Percentiles rank a stretch among this genome's conserved stretches.
Evolutionary conservation across 2,888 invertebrate species (phyloP).

Genomic region (Harpalus rufipes): DNA sequence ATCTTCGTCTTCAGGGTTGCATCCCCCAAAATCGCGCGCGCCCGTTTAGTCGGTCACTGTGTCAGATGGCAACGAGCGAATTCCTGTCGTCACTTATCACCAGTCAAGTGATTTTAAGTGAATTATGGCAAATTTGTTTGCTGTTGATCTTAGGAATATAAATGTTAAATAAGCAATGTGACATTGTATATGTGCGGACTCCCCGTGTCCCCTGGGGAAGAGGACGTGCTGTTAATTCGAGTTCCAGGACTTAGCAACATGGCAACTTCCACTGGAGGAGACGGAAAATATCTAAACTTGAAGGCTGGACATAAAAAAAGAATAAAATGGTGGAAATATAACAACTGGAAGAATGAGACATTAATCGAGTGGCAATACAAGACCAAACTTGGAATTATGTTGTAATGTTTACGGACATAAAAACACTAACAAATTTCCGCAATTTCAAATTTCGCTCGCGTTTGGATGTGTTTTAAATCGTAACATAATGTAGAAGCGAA

Average conservation of each 20-base stretch:
- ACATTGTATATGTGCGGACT: not conserved
- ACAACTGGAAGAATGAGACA: constrained; percentile 72
- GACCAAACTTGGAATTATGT: constrained; percentile 60
- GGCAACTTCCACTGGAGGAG: constrained; percentile 73
- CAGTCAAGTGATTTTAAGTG: constrained; percentile 19
- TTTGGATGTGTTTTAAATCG: constrained; percentile 30
- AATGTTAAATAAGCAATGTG: constrained; percentile 7
- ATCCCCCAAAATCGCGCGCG: constrained; percentile 7
- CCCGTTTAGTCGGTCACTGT: constrained; percentile 27
- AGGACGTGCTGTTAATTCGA: not conserved
- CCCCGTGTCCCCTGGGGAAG: not conserved
- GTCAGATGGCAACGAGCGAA: constrained; percentile 30
- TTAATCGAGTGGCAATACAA: constrained; percentile 62
- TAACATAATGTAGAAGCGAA: constrained; percentile 39
- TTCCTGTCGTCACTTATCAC: not conserved
- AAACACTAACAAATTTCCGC: constrained; percentile 30
- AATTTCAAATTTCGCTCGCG: constrained; percentile 34
- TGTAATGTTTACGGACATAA: constrained; percentile 55
- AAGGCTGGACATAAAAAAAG: constrained; percentile 74
- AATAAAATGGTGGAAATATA: constrained; percentile 75
- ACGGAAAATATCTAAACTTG: constrained; percentile 71
- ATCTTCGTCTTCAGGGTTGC: constrained; percentile 13
- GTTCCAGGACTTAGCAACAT: constrained; percentile 35
- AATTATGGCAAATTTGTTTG: not conserved
- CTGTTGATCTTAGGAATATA: constrained; percentile 10